A percentile compares a stretch with the other conserved stretches of the same genome.
Conservation (phyloP, 2,797 vertebrate genomes). For the Scleropages formosus region DNA sequence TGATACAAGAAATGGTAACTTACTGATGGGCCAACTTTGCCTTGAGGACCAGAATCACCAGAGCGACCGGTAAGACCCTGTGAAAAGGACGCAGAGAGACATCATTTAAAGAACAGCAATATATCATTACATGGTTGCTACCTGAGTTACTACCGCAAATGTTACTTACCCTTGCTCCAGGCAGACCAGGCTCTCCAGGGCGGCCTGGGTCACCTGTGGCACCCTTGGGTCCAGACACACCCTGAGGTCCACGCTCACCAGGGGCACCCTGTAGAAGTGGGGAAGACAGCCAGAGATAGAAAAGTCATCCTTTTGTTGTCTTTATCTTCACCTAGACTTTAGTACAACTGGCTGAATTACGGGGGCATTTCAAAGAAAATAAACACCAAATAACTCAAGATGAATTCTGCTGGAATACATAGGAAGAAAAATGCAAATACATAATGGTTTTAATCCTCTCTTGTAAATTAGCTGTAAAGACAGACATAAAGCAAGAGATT, state of each 20-base stretch:
- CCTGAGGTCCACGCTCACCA: slow-evolving; percentile 84
- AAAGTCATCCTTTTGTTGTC: not conserved
- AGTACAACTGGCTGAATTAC: not conserved
- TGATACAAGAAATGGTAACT: slow-evolving; percentile 58
- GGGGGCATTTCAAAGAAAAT: not conserved
- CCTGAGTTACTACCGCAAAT: not conserved
- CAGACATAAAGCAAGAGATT: not conserved
- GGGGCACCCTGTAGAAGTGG: slow-evolving; percentile 80
- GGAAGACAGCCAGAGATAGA: slow-evolving; percentile 18
- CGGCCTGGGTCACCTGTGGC: slow-evolving; percentile 87
- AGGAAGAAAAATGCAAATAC: not conserved
- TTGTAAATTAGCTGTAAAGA: not conserved
- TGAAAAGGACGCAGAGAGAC: slow-evolving; percentile 34
- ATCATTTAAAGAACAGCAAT: not conserved
- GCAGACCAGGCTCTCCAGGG: slow-evolving; percentile 89
- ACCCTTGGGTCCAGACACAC: slow-evolving; percentile 87
- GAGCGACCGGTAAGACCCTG: slow-evolving; percentile 94
- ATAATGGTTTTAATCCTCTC: not conserved
- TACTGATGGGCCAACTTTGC: slow-evolving; percentile 91
- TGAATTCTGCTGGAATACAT: not conserved
- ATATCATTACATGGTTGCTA: not conserved
- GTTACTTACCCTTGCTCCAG: slow-evolving; percentile 85
- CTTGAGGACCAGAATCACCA: slow-evolving; percentile 92
- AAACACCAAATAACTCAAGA: not conserved
- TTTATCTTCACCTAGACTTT: not conserved